Conservation (phyloP, 2,113 vertebrate species). For the Phyllostomus hastatus region DNA sequence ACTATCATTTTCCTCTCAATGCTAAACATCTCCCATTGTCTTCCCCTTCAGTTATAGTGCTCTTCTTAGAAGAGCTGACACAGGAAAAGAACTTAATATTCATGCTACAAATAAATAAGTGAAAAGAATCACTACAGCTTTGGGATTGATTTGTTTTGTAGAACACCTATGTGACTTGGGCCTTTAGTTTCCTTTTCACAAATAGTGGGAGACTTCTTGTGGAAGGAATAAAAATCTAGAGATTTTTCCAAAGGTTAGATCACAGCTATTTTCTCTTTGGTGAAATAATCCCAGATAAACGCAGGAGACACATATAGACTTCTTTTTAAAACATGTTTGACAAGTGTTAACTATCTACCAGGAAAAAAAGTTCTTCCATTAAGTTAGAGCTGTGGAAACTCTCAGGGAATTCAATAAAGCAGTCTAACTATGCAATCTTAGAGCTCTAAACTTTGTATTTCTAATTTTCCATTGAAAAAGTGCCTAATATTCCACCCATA, state of each 20-base stretch:
- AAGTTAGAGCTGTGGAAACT: neutral
- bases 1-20: neutral
- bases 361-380: neutral
- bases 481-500: neutral
- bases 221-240: conserved; percentile 1
- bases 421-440: neutral
- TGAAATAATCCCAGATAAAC: neutral
- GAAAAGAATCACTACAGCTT: neutral
- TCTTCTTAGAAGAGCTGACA: neutral
- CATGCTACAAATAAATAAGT: neutral
- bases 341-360: neutral
- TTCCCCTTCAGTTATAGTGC: neutral
- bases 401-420: neutral
- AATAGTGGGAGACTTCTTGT: neutral
- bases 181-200: neutral
- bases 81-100: neutral
- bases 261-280: neutral
- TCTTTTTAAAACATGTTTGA: neutral
- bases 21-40: neutral
- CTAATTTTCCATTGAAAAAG: neutral
- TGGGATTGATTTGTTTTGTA: neutral
- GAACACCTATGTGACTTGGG: neutral
- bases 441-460: neutral
- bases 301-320: neutral
- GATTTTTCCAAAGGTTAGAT: conserved; percentile 7